Base-by-base conservation (phyloP, 2,113 vertebrate genomes). In the Hypocryptadius cinnamomeus region DNA sequence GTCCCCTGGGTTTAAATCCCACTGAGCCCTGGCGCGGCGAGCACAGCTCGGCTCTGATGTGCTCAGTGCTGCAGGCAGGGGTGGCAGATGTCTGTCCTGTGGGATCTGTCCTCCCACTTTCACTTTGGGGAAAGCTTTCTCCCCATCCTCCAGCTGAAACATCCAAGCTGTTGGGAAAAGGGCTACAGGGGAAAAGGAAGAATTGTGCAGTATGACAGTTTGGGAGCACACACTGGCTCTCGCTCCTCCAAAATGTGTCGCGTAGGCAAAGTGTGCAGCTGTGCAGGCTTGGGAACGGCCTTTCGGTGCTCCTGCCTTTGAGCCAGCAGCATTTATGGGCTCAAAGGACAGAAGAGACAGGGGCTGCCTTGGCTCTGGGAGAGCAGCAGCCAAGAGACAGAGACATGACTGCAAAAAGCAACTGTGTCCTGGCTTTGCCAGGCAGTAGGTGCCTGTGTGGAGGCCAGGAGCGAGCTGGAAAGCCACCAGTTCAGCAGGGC, bases 11-110 rank as follows among this genome's bases (percentile, higher is more conserved):
- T 80, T 90, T 54, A 8, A 48, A 39, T 76, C 87, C 70, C 74
- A 27, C 4, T 0, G 10, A 56, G 83, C 30, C 44, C 28, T 0
- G 4, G 21, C 2, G 9, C 0, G 18, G 30, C 0, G 5, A 7
- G 79, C 76, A 0, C 12, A 15, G 45, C 74, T 77, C 2, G 1
- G 51, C 89, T 76, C 53, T 44, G 71, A 24, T 1, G 4, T 2
- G 39, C 1, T 74, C 51, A 2, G n/a, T 0, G 3, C 80, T 2
- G 8, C 1, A 7, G 85, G 85, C 84, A 47, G 33, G 28, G 78
- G 4, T 57, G 65, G 70, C 61, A 79, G 57, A 3, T 13, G 6
- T 30, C 65, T 11, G 7, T 81, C 81, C 87, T 1, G 2, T 1
- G 8, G 87, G 53, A 51, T 31, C n/a, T 4, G 1, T 70, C 79